Evolutionary conservation across 2,888 invertebrate genomes (phyloP), one percentile per base, ranked within the genome.

Genomic region (Clostera curtula): DNA sequence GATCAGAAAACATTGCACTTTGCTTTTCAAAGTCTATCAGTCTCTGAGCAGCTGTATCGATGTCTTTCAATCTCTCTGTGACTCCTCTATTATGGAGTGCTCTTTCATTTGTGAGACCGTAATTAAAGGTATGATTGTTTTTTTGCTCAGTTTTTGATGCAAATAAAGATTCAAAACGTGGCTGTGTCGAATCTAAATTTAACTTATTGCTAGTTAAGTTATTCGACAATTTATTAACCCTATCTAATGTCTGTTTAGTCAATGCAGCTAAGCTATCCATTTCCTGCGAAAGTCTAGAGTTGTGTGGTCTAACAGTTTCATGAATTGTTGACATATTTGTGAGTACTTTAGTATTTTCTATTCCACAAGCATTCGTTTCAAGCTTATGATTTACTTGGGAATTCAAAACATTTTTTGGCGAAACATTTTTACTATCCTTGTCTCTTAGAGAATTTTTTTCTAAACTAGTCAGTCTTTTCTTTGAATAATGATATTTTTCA

Each of bases 171-270:
- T 77, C 72, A 49, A 62, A 73, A 43, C 61, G 61, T 45, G 71
- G 61, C 41, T 76, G 76, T 44, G 73, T 44, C 42, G 65, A 47
- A 49, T 77, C 70, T 62, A 75, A 57, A 59, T 70, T 72, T 60
- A 72, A 54, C 63, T 79, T 82, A 73, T 70, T 76, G 66, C 68
- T 82, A 76, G 62, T 75, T 72, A 80, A 75, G 70, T 85, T 86
- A 72, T 70, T 85, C 39, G 85, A 79, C 58, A 89, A 84, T 72
- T 85, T 85, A 66, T 89, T 89, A 53, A 89, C 88, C 57, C 88
- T 87, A 63, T 88, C 89, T 75, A 89, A 84, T 22, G 89, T 88
- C 54, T 89, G 87, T 65, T 86, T 86, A 27, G 89, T 89, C 50
- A 89, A 76, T 16, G 87, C 88, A 38, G 88, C 86, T 61, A 89